phyloP scores from a whole-genome alignment of 2,113 vertebrate species.

The Prunella himalayana region DNA sequence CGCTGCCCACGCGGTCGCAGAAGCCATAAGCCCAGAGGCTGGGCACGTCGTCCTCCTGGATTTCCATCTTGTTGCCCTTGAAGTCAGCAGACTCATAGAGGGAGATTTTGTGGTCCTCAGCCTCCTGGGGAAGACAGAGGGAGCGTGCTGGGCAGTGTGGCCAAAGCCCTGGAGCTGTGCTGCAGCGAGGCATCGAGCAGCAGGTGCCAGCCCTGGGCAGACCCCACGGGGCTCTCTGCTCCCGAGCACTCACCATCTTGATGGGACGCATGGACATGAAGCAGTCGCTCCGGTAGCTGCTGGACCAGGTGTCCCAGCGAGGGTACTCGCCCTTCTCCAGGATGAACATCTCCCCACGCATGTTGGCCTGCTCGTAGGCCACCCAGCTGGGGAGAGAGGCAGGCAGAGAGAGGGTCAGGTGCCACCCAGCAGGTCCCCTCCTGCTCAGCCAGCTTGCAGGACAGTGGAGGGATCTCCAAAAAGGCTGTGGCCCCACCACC shows the following conservation, averaged over 20 bases:
- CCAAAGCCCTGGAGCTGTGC: neutral
- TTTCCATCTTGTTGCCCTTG: conserved; percentile 96
- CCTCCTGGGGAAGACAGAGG: conserved; percentile 71
- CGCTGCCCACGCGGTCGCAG: conserved; percentile 92
- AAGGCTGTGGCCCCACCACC: neutral
- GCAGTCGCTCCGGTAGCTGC: conserved; percentile 92
- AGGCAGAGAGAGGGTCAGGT: neutral
- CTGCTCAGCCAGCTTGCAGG: neutral
- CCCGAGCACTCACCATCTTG: conserved; percentile 77
- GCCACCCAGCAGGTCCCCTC: neutral
- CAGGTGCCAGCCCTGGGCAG: neutral
- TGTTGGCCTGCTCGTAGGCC: conserved; percentile 90
- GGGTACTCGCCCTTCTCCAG: conserved; percentile 96
- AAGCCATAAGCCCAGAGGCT: conserved; percentile 93
- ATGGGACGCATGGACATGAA: conserved; percentile 92
- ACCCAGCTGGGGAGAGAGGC: conserved; percentile 79
- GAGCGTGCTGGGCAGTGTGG: rapidly evolving
- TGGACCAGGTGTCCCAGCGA: conserved; percentile 96
- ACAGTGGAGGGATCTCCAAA: rapidly evolving
- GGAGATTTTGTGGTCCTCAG: conserved; percentile 90
- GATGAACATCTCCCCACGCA: conserved; percentile 96
- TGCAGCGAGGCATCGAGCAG: rapidly evolving
- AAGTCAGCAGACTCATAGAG: conserved; percentile 89
- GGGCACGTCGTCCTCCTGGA: conserved; percentile 90
- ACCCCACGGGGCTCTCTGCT: rapidly evolving